Percentiles rank a stretch among this genome's conserved stretches.
phyloP scores from a whole-genome alignment of 2,888 invertebrate genomes.

The Pachycephus smyrnensis region DNA sequence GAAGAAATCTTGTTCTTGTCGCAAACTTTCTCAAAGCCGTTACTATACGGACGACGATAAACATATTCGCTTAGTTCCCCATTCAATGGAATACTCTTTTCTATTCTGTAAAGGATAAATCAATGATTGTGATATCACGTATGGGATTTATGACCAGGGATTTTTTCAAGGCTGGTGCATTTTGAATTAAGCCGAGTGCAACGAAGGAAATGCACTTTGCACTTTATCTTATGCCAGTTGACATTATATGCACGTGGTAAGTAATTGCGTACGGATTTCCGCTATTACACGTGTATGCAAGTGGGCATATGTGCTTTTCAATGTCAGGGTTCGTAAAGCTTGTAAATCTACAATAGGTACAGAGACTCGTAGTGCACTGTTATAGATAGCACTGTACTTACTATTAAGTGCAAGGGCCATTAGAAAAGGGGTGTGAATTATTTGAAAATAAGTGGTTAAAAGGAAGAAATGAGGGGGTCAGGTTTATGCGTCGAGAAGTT shows the following conservation, averaged over 20 bases:
- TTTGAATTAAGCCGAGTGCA: neutral
- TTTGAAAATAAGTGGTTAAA: neutral
- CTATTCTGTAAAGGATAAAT: neutral
- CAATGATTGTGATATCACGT: neutral
- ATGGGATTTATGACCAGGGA: neutral
- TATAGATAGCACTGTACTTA: neutral
- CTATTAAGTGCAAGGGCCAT: neutral
- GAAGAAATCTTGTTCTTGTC: neutral
- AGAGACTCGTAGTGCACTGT: neutral
- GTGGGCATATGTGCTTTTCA: neutral
- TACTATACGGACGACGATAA: neutral
- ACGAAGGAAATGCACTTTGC: neutral
- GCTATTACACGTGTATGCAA: neutral
- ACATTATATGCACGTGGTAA: neutral
- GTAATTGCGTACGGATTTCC: neutral
- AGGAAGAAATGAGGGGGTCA: neutral
- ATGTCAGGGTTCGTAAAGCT: neutral
- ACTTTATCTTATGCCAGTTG: neutral
- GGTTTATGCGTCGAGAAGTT: neutral
- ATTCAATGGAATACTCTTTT: neutral
- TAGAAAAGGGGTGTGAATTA: neutral
- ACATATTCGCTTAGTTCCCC: neutral
- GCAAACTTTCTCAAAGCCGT: neutral
- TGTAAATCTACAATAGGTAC: neutral
- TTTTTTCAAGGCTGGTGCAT: neutral